Evolutionary conservation across 2,113 vertebrate species (phyloP).

Genomic region (Zeus faber): DNA sequence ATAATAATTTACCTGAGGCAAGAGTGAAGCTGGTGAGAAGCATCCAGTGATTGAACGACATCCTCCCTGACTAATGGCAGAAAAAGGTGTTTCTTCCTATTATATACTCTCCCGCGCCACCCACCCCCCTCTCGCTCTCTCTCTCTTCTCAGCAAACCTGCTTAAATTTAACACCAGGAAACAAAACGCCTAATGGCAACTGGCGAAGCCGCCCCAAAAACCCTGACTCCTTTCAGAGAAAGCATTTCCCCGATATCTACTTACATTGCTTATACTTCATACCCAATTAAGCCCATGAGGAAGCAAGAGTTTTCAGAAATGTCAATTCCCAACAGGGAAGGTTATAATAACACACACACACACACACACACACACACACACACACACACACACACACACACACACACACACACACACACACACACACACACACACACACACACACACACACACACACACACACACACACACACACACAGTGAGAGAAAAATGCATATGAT

Average conservation of each 20-base stretch:
- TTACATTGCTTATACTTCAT: no score
- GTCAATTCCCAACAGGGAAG: no score
- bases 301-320: no score
- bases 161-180: conserved; percentile 52
- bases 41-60: conserved; percentile 25
- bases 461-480: no score
- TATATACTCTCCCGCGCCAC: background rate
- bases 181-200: conserved; percentile 35
- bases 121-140: background rate
- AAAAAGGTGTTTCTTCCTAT: conserved; percentile 12
- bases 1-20: conserved; percentile 41
- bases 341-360: no score
- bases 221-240: background rate
- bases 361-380: no score
- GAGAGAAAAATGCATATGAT: no score
- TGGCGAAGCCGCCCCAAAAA: background rate
- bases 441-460: no score
- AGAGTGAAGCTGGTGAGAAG: conserved; percentile 25
- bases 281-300: no score
- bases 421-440: no score
- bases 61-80: conserved; percentile 17
- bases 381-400: no score
- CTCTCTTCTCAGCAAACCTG: background rate
- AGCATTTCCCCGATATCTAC: background rate
- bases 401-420: no score